Percentiles rank a stretch among this genome's conserved stretches.
Evolutionary conservation across 2,797 vertebrate genomes (phyloP).

Genomic region (Sebastes hopkinsi): DNA sequence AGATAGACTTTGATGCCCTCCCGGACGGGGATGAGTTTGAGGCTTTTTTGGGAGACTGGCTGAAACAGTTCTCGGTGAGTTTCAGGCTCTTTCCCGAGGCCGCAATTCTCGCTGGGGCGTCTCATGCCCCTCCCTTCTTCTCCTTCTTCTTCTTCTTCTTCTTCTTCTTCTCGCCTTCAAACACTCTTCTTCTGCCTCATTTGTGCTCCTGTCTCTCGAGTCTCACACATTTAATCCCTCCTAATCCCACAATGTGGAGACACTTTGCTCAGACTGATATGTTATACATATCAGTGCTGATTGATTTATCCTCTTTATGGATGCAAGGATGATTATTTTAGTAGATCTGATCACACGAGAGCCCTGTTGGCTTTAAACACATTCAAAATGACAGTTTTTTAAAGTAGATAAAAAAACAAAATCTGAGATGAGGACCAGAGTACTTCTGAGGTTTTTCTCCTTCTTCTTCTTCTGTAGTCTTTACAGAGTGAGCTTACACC

Average conservation of each 20-base stretch:
- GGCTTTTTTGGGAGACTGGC: conserved; percentile 88
- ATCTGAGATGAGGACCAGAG: conserved; percentile 63
- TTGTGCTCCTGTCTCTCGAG: conserved; percentile 71
- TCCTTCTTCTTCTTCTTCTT: conserved; percentile 73
- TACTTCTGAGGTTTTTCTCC: conserved; percentile 68
- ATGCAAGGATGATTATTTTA: conserved; percentile 10
- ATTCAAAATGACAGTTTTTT: not conserved
- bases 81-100: conserved; percentile 80
- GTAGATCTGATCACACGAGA: conserved; percentile 18
- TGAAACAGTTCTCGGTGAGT: conserved; percentile 88
- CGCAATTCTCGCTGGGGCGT: conserved; percentile 64
- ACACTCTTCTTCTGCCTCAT: conserved; percentile 74
- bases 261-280: conserved; percentile 34
- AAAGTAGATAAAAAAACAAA: not conserved
- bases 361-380: conserved; percentile 30
- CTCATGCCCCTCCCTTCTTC: conserved; percentile 60
- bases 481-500: conserved; percentile 62
- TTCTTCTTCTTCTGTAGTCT: conserved; percentile 63
- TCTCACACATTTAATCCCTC: conserved; percentile 41
- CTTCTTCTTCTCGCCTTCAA: conserved; percentile 67
- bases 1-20: conserved; percentile 91
- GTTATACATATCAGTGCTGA: conserved; percentile 39
- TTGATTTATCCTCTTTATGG: conserved; percentile 37
- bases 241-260: conserved; percentile 26
- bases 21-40: conserved; percentile 89